Conservation (phyloP, 2,797 vertebrate genomes). For the Cirrhinus molitorella region DNA sequence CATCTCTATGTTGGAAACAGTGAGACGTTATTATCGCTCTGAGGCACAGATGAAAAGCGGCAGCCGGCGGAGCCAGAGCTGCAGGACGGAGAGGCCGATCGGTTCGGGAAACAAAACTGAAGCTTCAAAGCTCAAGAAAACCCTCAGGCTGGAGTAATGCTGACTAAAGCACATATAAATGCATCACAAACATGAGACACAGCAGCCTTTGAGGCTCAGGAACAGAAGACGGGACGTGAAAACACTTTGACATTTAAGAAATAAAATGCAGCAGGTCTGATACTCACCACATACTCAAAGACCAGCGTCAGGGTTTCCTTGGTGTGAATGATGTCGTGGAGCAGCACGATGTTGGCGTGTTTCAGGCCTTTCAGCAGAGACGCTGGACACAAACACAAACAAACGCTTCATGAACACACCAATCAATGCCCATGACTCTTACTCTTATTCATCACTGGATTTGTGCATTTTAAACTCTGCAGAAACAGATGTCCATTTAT, state of each 20-base stretch:
- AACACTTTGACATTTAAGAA: background rate
- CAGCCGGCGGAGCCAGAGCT: background rate
- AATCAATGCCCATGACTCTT: too few species aligned
- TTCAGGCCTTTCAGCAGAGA: constrained; percentile 95
- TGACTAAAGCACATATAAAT: background rate
- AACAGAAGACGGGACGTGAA: background rate
- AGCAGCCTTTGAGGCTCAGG: background rate
- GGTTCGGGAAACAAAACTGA: background rate
- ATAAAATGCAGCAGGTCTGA: background rate
- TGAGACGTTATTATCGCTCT: background rate
- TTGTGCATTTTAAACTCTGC: too few species aligned
- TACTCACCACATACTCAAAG: constrained; percentile 89
- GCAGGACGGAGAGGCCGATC: background rate
- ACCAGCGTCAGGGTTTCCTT: constrained; percentile 89
- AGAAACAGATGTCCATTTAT: too few species aligned
- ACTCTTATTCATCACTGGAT: too few species aligned
- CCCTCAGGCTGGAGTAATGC: background rate
- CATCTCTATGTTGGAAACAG: constrained; percentile 1
- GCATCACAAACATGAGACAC: background rate
- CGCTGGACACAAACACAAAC: constrained; percentile 73
- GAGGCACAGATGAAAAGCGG: background rate
- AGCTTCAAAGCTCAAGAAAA: background rate
- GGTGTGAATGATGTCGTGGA: constrained; percentile 90
- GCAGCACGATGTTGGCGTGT: constrained; percentile 87
- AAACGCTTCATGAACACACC: too few species aligned